Percentiles rank a stretch among this genome's conserved stretches.
Conservation (phyloP, 23 tunicate species). For the Ascidia mentula region DNA sequence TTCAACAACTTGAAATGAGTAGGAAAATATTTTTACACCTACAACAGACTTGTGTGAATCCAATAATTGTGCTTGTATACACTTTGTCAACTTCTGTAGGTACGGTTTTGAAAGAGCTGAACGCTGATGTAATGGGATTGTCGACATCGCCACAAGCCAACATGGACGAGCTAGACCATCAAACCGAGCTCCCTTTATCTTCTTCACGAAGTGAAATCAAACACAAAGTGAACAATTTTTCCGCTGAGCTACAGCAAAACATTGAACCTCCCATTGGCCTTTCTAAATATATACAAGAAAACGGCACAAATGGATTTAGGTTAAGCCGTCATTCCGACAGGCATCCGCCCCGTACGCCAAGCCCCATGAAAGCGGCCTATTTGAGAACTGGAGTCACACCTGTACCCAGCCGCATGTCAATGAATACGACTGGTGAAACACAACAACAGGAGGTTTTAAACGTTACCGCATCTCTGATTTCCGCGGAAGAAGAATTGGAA, state of each 20-base stretch:
- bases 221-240: not conserved
- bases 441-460: not conserved
- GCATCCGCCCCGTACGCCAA: constrained; percentile 69
- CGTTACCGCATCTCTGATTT: too few relatives aligned
- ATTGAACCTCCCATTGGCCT: not conserved
- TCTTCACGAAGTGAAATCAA: constrained; percentile 14
- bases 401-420: not conserved
- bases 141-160: constrained; percentile 51
- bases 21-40: too few relatives aligned
- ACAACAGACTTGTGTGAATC: too few relatives aligned
- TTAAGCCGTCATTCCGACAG: constrained; percentile 62
- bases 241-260: not conserved
- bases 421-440: not conserved
- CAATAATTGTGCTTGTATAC: too few relatives aligned
- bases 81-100: too few relatives aligned
- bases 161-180: constrained; percentile 41
- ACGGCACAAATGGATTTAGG: constrained; percentile 24
- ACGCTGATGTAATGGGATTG: constrained; percentile 51
- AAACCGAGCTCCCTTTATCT: constrained; percentile 36
- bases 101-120: constrained; percentile 61
- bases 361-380: constrained; percentile 90
- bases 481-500: too few relatives aligned
- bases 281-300: constrained; percentile 7
- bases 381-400: constrained; percentile 48
- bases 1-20: constrained; percentile 87